Evolutionary conservation across 2,888 invertebrate species (phyloP), one percentile per base, ranked within the genome.

Genomic region (Thecocarcelia acutangulata): DNA sequence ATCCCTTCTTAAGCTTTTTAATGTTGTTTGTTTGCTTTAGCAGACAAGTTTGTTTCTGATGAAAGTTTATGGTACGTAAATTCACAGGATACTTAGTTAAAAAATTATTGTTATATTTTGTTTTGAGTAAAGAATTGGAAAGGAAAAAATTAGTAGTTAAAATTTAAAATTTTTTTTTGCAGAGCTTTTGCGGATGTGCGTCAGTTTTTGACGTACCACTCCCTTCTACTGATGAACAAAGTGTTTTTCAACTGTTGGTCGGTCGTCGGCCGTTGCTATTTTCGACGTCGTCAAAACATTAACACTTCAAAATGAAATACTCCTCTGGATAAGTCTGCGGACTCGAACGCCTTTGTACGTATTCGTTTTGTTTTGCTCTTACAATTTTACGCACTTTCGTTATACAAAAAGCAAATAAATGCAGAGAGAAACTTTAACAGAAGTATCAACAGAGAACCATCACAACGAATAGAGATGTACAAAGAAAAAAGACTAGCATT

Each of bases 151-250:
- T 76, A 24, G 56, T 74, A 77, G 82, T 76, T 79, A 78, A 76
- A 75, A 66, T 82, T 81, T 50, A 76, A 64, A 83, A 68, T 77
- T 80, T n/a, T n/a, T n/a, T 85, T 85, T 84, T 84, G 85, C 85
- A 85, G 86, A 86, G 86, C 87, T 87, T 87, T 87, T 88, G 87
- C 89, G 88, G 88, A 90, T 90, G 91, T 91, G 91, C 90, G 91
- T 91, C 91, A 91, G 90, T 89, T 87, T 89, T 90, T 90, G 89
- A 90, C 90, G 87, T 91, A 90, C 87, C 91, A 89, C 90, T 91
- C 92, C 88, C 91, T 92, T 90, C 90, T 90, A 90, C 90, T 89
- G 87, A 87, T 87, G 85, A 84, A 83, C 81, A 83, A 74, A 83
- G 80, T 76, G 64, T 58, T 79, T 70, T 80, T 80, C 80, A 83